Evolutionary conservation across 2,888 invertebrate genomes (phyloP).

Genomic region (Drosophila peninsularis): DNA sequence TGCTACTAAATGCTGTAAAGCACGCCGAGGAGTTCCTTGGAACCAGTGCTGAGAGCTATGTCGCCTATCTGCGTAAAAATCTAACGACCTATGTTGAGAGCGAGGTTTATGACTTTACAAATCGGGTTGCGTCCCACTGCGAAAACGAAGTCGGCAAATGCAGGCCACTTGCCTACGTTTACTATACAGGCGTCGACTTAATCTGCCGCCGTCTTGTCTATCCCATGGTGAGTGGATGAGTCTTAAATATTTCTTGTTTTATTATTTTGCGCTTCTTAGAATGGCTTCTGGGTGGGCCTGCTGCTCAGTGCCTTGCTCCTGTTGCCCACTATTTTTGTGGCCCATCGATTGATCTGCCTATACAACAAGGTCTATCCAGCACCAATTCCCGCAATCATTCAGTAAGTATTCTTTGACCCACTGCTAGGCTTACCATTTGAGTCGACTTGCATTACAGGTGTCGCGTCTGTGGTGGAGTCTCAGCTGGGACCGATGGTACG

Average conservation of each 20-base stretch:
- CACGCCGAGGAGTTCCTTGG: constrained; percentile 87
- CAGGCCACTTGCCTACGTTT: constrained; percentile 91
- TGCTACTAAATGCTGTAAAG: background rate
- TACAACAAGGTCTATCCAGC: constrained; percentile 94
- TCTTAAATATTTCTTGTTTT: background rate
- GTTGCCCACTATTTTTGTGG: constrained; percentile 91
- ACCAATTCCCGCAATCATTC: constrained; percentile 33
- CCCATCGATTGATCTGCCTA: constrained; percentile 91
- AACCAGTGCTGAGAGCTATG: constrained; percentile 87
- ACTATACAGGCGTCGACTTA: constrained; percentile 91
- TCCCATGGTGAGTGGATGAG: constrained; percentile 90
- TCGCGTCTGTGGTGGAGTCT: background rate
- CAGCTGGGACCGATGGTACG: too few relatives aligned
- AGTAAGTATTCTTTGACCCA: constrained; percentile 41
- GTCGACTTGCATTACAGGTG: background rate
- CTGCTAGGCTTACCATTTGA: background rate
- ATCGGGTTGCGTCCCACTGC: constrained; percentile 86
- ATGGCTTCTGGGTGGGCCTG: constrained; percentile 96
- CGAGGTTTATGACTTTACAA: constrained; percentile 81
- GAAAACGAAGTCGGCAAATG: constrained; percentile 90
- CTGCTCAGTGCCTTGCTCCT: constrained; percentile 93
- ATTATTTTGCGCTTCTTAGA: constrained; percentile 86
- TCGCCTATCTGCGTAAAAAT: constrained; percentile 87
- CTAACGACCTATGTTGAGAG: constrained; percentile 88
- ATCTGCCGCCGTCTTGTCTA: constrained; percentile 92